phyloP scores from a whole-genome alignment of 2,113 vertebrate genomes.

The Hystrix cristata region DNA sequence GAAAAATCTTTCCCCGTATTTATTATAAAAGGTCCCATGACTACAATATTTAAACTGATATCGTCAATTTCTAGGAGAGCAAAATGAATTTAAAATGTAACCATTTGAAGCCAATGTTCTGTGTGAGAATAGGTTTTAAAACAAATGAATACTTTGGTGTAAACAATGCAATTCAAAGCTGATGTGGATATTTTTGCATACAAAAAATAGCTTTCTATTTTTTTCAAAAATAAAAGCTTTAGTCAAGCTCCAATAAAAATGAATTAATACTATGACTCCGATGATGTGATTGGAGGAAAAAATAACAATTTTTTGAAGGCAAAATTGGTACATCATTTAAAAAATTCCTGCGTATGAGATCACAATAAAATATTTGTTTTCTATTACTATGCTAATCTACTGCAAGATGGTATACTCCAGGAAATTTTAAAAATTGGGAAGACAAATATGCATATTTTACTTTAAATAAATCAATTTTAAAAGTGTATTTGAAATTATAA shows the following conservation, averaged over 20 bases:
- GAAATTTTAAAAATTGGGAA: neutral
- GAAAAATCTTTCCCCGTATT: conserved; percentile 1
- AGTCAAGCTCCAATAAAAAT: conserved; percentile 37
- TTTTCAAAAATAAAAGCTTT: conserved; percentile 54
- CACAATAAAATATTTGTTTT: neutral
- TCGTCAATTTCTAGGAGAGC: conserved; percentile 59
- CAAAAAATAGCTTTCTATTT: conserved; percentile 31
- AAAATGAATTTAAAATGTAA: conserved; percentile 75
- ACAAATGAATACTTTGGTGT: conserved; percentile 48
- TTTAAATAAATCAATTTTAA: neutral
- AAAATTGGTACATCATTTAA: neutral
- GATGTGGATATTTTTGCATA: conserved; percentile 35
- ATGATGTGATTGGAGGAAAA: conserved; percentile 46
- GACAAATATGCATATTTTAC: neutral
- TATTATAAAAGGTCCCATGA: neutral
- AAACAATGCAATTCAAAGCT: conserved; percentile 70
- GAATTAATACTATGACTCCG: neutral
- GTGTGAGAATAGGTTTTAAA: neutral
- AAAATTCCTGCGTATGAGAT: neutral
- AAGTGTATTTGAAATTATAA: conserved; percentile 31
- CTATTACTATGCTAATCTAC: neutral
- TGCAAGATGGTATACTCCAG: neutral
- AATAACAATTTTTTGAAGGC: neutral
- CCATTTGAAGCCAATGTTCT: conserved; percentile 60
- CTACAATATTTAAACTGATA: neutral